Conservation (phyloP, 2,888 invertebrate species). For the Philonicus albiceps region DNA sequence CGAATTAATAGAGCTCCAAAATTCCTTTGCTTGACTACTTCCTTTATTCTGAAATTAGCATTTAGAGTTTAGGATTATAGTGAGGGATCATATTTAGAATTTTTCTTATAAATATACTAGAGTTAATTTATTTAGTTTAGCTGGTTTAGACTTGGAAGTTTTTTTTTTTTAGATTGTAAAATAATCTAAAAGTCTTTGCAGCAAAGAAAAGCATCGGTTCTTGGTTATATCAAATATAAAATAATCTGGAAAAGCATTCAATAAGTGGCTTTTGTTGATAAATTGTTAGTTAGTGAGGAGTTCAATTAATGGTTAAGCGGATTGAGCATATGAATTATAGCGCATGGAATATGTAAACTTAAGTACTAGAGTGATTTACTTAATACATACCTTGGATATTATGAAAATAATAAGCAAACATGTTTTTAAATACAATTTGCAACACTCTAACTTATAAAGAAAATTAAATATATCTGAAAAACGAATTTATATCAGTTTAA, state of each 20-base stretch:
- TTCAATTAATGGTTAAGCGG: neutral
- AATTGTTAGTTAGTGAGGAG: neutral
- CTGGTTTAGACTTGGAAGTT: neutral
- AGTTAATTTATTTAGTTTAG: neutral
- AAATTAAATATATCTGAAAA: neutral
- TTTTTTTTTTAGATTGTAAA: neutral
- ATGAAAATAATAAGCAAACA: neutral
- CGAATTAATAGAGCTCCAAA: conserved; percentile 57
- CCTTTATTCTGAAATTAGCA: conserved; percentile 57
- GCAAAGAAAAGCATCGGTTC: neutral
- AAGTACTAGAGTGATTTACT: neutral
- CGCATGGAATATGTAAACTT: neutral
- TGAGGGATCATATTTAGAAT: neutral
- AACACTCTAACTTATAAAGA: neutral
- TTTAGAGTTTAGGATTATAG: conserved; percentile 38
- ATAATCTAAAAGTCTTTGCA: neutral
- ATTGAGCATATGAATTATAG: neutral
- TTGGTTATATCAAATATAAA: neutral
- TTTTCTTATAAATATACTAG: neutral
- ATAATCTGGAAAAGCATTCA: neutral
- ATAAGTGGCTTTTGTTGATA: neutral
- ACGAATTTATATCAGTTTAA: neutral
- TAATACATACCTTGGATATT: neutral
- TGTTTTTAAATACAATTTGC: neutral
- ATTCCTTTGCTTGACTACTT: conserved; percentile 58